A percentile compares a stretch with the other conserved stretches of the same genome.
phyloP scores from a whole-genome alignment of 2,113 vertebrate species.

The Penelope pileata region DNA sequence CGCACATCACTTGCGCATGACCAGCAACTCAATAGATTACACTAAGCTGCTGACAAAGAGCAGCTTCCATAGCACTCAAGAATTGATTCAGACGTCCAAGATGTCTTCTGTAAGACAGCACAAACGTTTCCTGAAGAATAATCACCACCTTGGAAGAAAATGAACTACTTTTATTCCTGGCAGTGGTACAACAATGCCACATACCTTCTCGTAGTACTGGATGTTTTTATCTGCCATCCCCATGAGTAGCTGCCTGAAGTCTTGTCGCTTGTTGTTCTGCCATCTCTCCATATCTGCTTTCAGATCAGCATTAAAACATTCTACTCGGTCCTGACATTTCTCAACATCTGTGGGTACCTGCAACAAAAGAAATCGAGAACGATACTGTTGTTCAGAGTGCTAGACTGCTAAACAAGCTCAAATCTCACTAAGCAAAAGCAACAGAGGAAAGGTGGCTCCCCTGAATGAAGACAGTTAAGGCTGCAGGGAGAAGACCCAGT shows the following conservation, averaged over 20 bases:
- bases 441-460: neutral
- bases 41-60: neutral
- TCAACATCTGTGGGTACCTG: constrained; percentile 93
- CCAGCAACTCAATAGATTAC: neutral
- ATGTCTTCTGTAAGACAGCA: neutral
- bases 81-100: neutral
- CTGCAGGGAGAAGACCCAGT: neutral
- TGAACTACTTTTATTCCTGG: neutral
- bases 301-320: constrained; percentile 97
- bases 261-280: constrained; percentile 95
- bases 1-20: neutral
- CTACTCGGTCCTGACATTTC: constrained; percentile 93
- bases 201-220: constrained; percentile 95
- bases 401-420: neutral
- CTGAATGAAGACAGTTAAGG: neutral
- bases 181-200: neutral
- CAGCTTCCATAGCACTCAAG: neutral
- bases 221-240: constrained; percentile 96
- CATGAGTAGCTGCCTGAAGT: constrained; percentile 94
- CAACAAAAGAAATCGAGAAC: neutral
- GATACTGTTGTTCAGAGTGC: neutral
- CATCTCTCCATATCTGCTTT: constrained; percentile 99
- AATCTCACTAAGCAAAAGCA: neutral
- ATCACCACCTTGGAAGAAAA: neutral
- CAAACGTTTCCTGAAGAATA: neutral